Base-by-base conservation (phyloP, 2,888 invertebrate genomes). In the Acanthococcus lagerstroemiae region DNA sequence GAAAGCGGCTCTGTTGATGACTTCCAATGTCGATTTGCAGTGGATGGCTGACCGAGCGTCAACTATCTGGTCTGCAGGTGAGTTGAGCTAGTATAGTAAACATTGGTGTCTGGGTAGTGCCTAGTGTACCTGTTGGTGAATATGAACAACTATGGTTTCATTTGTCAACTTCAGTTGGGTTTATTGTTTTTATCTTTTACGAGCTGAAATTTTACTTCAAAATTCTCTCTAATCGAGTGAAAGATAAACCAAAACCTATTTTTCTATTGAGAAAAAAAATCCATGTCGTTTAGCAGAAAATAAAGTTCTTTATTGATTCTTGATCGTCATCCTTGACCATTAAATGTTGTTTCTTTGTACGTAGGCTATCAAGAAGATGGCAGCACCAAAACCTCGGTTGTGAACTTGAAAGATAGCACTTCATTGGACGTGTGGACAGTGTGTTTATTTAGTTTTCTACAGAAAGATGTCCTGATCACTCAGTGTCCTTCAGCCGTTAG, bases 31-130 rank as follows among this genome's bases (percentile, higher is more conserved):
- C 12, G 95, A 95, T 79, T 81, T 95, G 67, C 90, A 90, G 72
- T 95, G 95, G 95, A 83, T 96, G 67, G 87, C 88, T 0, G 96
- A 96, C 73, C 81, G 95, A 61, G 90, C 84, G 68, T 89, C 91
- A 70, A 85, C 89, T 4, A 84, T 90, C 2, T 96, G 95, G 95
- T 86, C 88, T 26, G 84, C 86, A 19, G 88, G 89, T 85, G 46
- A 44, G 12, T 66, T 52, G 4, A 12, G 45, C 4, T 61, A 17
- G 3, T 46, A 7, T 17, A 52, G 25, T 37, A 4, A 15, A 15
- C 19, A 15, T 45, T 45, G 4, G 19, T 45, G 15, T 15, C 4
- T 45, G 15, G 4, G 15, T 19, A 7, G 4, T 45, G 4, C 15
- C n/a, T n/a, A n/a, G n/a, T n/a, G n/a, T n/a, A n/a, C n/a, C n/a